Base-by-base conservation (phyloP, 2,113 vertebrate genomes). In the Pimephales promelas region DNA sequence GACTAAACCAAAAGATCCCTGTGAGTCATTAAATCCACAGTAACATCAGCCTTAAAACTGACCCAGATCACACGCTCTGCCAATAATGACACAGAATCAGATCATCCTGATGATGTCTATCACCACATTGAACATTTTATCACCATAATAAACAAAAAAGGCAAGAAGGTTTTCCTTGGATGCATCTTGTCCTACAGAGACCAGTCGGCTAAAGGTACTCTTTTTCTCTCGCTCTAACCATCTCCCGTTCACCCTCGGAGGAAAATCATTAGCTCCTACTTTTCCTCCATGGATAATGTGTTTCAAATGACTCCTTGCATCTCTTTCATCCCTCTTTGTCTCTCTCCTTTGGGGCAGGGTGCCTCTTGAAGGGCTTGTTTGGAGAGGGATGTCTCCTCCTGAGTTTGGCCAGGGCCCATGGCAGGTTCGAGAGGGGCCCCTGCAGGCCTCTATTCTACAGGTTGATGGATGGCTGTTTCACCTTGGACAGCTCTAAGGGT, bases 211-310 rank as follows among this genome's bases (percentile, higher is more conserved):
- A 79, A 87, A 83, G 86, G 28, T 62, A 3, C 54, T 78, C 76
- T 26, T 54, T 79, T 22, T 62, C 57, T 62, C 77, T 56, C 3
- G 18, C 31, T 64, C 57, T 22, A 28, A 24, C 57, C n/a, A 62
- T 47, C 57, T 52, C 45, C 28, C 26, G 0, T 36, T 66, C 59
- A 16, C 76, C 1, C 24, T 79, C 57, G 52, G 59, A 70, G 80
- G 49, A 83, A 47, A 68, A 28, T 16, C 66, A 54, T 14, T 62
- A 81, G 6, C 73, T 82, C 56, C 79, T 57, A 76, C 68, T 87
- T 80, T 52, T 64, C 86, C 75, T 85, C 75, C 62, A 83, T 9
- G 80, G 57, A 31, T 79, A 66, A 85, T 84, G 73, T 85, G 80
- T 36, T 82, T 75, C 68, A 71, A 87, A 79, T 83, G 83, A 83